phyloP scores from a whole-genome alignment of 2,113 vertebrate genomes.

The Anguilla japonica region DNA sequence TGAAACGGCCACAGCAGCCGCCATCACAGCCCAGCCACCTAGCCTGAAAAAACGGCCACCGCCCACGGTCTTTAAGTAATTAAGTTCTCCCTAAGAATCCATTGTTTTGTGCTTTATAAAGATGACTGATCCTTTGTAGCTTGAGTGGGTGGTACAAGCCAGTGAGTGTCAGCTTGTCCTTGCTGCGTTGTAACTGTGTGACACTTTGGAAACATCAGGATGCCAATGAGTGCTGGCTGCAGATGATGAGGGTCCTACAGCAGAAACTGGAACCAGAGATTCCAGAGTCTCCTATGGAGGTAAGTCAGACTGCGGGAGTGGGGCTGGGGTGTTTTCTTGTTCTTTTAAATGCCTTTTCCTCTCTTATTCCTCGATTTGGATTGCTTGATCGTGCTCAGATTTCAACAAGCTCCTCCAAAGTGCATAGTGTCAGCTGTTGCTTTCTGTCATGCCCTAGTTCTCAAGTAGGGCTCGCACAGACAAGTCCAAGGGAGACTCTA shows the following conservation, averaged over 20 bases:
- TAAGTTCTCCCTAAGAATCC: too few species aligned
- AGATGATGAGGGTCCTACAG: slow-evolving; percentile 96
- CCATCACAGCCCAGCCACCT: not conserved
- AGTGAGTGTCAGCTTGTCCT: not conserved
- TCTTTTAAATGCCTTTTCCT: too few species aligned
- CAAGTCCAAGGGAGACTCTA: too few species aligned
- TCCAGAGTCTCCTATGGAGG: slow-evolving; percentile 86
- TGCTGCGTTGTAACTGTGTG: not conserved
- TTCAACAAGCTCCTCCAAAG: too few species aligned
- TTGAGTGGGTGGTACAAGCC: not conserved
- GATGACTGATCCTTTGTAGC: not conserved
- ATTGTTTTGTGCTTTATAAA: not conserved
- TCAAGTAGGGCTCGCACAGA: too few species aligned
- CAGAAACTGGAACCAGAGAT: slow-evolving; percentile 92
- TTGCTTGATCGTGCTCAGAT: too few species aligned
- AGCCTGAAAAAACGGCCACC: too few species aligned
- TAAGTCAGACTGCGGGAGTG: slow-evolving; percentile 48
- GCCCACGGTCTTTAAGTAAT: too few species aligned
- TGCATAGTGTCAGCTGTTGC: too few species aligned
- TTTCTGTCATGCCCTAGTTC: too few species aligned
- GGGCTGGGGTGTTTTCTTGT: not conserved
- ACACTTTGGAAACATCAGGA: slow-evolving; percentile 68
- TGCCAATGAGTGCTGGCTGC: slow-evolving; percentile 97
- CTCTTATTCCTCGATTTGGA: too few species aligned
- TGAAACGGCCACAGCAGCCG: not conserved